Conservation (phyloP, 1,140 invertebrate species). For the Brachionus plicatilis region DNA sequence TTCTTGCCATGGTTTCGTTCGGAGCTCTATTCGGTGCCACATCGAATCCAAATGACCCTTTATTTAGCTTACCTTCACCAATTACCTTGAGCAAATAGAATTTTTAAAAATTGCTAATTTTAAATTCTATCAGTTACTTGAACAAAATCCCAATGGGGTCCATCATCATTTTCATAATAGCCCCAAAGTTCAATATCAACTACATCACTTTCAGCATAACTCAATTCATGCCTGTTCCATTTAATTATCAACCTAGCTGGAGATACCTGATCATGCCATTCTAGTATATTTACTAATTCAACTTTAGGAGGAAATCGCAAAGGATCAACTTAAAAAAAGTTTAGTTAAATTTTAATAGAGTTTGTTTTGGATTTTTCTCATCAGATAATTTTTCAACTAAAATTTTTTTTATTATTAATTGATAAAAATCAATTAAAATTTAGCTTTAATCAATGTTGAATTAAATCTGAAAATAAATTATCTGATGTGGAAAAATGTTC, state of each 20-base stretch:
- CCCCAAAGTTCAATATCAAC: constrained; percentile 40
- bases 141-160: constrained; percentile 39
- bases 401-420: too few species aligned
- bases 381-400: too few species aligned
- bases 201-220: constrained; percentile 28
- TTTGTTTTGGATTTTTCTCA: not conserved
- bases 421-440: too few species aligned
- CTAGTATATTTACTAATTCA: constrained; percentile 28
- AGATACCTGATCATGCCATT: constrained; percentile 32
- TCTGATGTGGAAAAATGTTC: too few species aligned
- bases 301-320: constrained; percentile 38
- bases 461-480: too few species aligned
- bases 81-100: not conserved
- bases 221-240: constrained; percentile 32
- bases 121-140: not conserved
- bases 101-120: not conserved
- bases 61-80: constrained; percentile 6
- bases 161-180: constrained; percentile 35
- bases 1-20: constrained; percentile 38
- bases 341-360: too few species aligned
- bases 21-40: constrained; percentile 37
- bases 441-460: too few species aligned
- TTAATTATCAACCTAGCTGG: constrained; percentile 13
- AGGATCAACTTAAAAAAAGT: constrained; percentile 22
- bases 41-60: constrained; percentile 35